Base-by-base conservation (phyloP, 2,797 vertebrate genomes). In the Labroides dimidiatus region DNA sequence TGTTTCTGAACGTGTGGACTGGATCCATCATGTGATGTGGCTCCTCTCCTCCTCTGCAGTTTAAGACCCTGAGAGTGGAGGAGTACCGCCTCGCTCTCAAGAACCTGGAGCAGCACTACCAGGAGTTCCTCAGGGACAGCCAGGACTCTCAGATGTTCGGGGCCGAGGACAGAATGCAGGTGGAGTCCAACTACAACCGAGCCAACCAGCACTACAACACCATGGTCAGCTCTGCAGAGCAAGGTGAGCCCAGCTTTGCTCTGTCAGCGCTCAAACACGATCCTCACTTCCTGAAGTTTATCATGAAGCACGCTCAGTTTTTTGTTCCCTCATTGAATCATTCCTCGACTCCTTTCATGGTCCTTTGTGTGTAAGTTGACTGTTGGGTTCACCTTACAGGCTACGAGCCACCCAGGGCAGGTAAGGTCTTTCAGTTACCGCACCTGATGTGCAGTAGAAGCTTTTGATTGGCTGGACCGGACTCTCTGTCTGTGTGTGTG, bases 61-160 rank as follows among this genome's bases (percentile, higher is more conserved):
- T 99, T 72, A 96, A 96, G 84, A 95, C 94, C 0, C 73, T 97
- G 91, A 91, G 93, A 36, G 93, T 93, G 0, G 97, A 99, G 74
- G 97, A 99, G 67, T 95, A 96, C 88, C 93, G 94, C 0, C 93
- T 94, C 81, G 89, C 93, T 0, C 91, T 99, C 62, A 93, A 92
- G 71, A 96, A 92, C 89, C 92, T 99, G 84, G 97, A 99, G 86
- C 81, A 70, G 9, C 96, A 97, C 89, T 97, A 96, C 91, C 96
- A 97, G 92, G 94, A 95, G 75, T 99, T 98, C 91, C 86, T 98
- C 84, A 87, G 93, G 1, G 94, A 96, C 87, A 97, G 96, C 77
- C 96, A 95, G 90, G 97, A 97, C 6, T 92, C 97, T 0, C 91
- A 93, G 10, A 87, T 92, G 87, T 99, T 98, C 6, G 94, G 92